These are phyloP conservation scores for Choristoneura fumiferana DNA, from an alignment of 1,140 invertebrate genomes.

Conservation along the genomic window DNA sequence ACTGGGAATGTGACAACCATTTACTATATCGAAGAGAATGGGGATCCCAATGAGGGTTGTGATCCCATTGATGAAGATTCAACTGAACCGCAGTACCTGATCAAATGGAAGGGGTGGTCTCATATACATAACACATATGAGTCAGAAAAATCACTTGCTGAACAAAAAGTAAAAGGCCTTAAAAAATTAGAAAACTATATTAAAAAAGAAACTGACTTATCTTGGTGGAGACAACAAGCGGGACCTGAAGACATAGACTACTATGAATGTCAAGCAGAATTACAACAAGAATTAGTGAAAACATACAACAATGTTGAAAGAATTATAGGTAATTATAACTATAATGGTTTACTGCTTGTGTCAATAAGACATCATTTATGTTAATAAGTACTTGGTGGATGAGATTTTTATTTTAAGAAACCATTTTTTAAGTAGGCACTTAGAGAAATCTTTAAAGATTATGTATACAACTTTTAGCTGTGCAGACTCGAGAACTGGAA, in stretches of 20 bases:
- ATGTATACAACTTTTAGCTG: conserved; percentile 78
- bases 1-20: conserved; percentile 96
- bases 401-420: too few relatives aligned
- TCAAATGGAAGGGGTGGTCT: conserved; percentile 99
- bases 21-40: conserved; percentile 97
- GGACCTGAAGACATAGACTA: conserved; percentile 98
- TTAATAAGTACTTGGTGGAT: too few relatives aligned
- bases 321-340: conserved; percentile 86
- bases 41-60: conserved; percentile 93
- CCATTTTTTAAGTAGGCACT: too few relatives aligned
- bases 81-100: conserved; percentile 94
- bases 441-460: neutral
- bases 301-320: conserved; percentile 95
- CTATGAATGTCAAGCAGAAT: conserved; percentile 96
- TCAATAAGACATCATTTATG: too few relatives aligned
- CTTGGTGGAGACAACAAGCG: conserved; percentile 90
- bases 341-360: neutral
- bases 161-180: conserved; percentile 96
- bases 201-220: conserved; percentile 92
- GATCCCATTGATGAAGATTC: conserved; percentile 78
- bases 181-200: conserved; percentile 99
- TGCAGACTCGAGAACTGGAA: conserved; percentile 80
- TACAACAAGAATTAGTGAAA: conserved; percentile 93
- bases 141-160: conserved; percentile 91
- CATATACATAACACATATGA: conserved; percentile 99